Evolutionary conservation across 2,797 vertebrate species (phyloP).

Genomic region (Ceryle rudis): DNA sequence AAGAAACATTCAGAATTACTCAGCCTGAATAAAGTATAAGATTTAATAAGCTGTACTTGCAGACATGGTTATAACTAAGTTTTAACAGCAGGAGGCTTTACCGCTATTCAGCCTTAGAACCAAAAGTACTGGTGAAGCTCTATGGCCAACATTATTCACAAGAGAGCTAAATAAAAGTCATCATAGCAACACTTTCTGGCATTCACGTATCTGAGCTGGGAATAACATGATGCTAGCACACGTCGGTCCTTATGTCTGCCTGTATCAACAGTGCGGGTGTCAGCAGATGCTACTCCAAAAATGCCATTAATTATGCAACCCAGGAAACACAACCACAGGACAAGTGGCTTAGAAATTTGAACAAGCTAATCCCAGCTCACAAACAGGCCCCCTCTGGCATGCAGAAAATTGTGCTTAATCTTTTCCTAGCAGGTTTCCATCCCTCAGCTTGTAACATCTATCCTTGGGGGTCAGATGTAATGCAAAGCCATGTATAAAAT

Average conservation of each 20-base stretch:
- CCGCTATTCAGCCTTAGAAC: background rate
- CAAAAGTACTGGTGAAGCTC: background rate
- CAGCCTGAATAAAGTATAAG: background rate
- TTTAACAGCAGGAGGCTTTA: constrained; percentile 30
- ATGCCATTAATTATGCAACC: background rate
- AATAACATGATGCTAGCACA: background rate
- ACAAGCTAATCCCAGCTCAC: background rate
- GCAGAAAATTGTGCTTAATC: background rate
- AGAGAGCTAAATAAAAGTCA: background rate
- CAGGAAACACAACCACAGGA: background rate
- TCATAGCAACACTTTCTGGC: background rate
- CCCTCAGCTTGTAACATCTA: background rate
- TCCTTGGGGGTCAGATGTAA: background rate
- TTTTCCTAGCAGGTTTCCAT: background rate
- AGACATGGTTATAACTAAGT: background rate
- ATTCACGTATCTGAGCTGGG: background rate
- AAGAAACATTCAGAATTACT: background rate
- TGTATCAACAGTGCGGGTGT: background rate
- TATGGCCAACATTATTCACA: background rate
- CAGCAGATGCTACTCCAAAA: constrained; percentile 16
- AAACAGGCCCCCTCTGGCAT: background rate
- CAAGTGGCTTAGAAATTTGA: background rate
- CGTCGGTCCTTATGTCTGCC: background rate
- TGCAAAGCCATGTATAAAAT: background rate
- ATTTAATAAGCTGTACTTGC: constrained; percentile 27